Base-by-base conservation (phyloP, 2,797 vertebrate genomes). In the Myripristis jacobus region DNA sequence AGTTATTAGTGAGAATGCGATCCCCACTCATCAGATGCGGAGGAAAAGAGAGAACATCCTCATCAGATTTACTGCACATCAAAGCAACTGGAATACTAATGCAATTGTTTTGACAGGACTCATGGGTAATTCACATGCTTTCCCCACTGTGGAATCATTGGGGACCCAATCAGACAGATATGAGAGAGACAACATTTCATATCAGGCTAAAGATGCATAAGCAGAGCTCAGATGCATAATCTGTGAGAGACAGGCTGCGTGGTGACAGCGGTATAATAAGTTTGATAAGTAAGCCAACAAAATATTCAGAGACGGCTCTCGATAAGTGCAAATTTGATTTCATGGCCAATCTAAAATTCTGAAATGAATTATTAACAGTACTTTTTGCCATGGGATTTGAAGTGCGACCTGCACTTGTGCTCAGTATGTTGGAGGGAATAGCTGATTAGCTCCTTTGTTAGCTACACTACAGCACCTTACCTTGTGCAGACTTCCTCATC, bases 91-190 rank as follows among this genome's bases (percentile, higher is more conserved):
- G 52, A 86, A 77, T 70, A 61, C 70, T 34, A 70, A 83, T 67
- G 73, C 57, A 69, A 77, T 83, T 83, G 80, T 88, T 77, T 73
- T 83, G 83, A 73, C 53, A 41, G 66, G 52, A 62, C 81, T 89
- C 72, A 29, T 86, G 68, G 75, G 80, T 78, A 77, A 87, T 83
- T 86, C 60, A 81, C 63, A 19, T 8, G 24, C 79, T 71, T 72
- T 62, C 62, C 57, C 54, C 68, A 67, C 36, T 36, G 63, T 48
- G 21, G 19, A 27, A 67, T 66, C 77, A 70, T 19, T 7, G 44
- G 81, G 80, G 82, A 87, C 27, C 72, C 61, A 60, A 74, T 75
- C 72, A 73, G 55, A 9, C 56, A 15, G 75, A 80, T 61, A 68
- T 27, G 52, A 56, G 46, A 41, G 56, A 2, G 9, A 65, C 7